phyloP scores from a whole-genome alignment of 2,888 invertebrate genomes.

The Amorpha juglandis region DNA sequence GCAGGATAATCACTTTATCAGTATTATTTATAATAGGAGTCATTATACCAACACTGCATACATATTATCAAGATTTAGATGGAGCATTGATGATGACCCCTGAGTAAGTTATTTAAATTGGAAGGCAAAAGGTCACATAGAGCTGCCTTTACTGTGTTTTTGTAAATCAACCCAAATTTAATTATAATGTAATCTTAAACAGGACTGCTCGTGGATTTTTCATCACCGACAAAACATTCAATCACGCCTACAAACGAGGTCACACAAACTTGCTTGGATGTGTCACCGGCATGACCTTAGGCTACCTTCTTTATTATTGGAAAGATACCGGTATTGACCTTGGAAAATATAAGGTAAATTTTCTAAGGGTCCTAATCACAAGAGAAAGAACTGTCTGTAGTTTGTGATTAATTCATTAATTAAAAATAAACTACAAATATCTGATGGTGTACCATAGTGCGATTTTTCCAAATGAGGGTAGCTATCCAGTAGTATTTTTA shows the following conservation, averaged over 20 bases:
- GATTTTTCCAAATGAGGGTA: too few relatives aligned
- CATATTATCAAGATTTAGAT: slow-evolving; percentile 52
- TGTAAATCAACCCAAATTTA: background rate
- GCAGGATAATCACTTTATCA: background rate
- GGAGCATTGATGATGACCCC: slow-evolving; percentile 27
- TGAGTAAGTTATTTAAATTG: slow-evolving; percentile 3
- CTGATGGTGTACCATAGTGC: too few relatives aligned
- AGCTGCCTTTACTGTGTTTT: background rate
- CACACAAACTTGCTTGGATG: slow-evolving; percentile 59
- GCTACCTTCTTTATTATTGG: slow-evolving; percentile 48
- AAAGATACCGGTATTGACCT: slow-evolving; percentile 28
- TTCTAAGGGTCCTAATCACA: background rate
- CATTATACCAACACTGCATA: slow-evolving; percentile 46
- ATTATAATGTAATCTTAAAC: background rate
- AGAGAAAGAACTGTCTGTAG: too few relatives aligned
- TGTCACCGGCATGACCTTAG: slow-evolving; percentile 54
- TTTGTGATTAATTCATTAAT: too few relatives aligned
- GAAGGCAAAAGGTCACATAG: too few relatives aligned
- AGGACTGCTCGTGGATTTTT: background rate
- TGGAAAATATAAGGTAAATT: slow-evolving; percentile 45
- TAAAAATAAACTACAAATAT: too few relatives aligned
- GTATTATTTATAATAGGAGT: background rate
- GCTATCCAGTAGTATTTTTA: too few relatives aligned
- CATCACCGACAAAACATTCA: slow-evolving; percentile 44
- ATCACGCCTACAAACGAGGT: slow-evolving; percentile 52